phyloP scores from a whole-genome alignment of 2,797 vertebrate genomes.

The Neopelma chrysocephalum region DNA sequence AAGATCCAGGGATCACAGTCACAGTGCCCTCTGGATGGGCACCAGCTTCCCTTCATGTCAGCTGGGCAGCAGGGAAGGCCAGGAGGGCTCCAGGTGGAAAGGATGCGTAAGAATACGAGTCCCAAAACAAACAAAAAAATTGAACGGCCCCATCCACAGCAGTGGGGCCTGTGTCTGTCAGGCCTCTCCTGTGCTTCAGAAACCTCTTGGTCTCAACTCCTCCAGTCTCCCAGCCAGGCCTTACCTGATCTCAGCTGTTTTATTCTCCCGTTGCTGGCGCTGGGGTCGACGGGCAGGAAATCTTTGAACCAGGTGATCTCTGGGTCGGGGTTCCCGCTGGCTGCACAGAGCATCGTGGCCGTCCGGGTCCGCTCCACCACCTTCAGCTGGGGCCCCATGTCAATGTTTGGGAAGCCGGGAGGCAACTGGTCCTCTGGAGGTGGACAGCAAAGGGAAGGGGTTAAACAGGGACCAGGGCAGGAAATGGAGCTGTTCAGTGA shows the following conservation, averaged over 20 bases:
- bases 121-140: background rate
- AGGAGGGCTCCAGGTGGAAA: background rate
- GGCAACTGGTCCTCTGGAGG: constrained; percentile 93
- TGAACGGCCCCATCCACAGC: background rate
- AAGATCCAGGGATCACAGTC: background rate
- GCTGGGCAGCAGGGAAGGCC: background rate
- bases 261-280: constrained; percentile 91
- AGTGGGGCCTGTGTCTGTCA: accelerated
- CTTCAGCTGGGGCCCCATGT: constrained; percentile 98
- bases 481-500: accelerated
- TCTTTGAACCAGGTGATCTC: constrained; percentile 99
- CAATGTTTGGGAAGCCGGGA: constrained; percentile 93
- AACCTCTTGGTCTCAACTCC: background rate
- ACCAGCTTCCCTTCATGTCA: background rate
- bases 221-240: background rate
- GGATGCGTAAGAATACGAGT: background rate
- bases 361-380: constrained; percentile 96
- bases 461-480: background rate
- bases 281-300: constrained; percentile 95
- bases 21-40: background rate
- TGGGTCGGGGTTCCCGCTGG: constrained; percentile 95
- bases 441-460: background rate
- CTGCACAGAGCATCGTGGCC: constrained; percentile 97
- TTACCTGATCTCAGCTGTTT: constrained; percentile 81
- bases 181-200: background rate